A percentile compares a stretch with the other conserved stretches of the same genome.
These are phyloP conservation scores for Limosa lapponica DNA, from an alignment of 2,797 vertebrate genomes.

Conservation along the genomic window DNA sequence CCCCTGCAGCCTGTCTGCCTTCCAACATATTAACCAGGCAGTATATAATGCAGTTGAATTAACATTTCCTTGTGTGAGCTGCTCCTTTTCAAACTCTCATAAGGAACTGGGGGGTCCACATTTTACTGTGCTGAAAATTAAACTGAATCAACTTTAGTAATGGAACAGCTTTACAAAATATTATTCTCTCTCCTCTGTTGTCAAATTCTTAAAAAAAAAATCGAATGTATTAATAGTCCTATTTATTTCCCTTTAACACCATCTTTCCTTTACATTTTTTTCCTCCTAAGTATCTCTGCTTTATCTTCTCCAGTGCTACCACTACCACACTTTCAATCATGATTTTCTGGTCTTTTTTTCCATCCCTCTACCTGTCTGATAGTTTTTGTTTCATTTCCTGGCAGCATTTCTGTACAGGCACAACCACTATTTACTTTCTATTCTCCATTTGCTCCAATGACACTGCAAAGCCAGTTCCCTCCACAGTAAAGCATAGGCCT, in stretches of 20 bases:
- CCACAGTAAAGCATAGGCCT: not conserved
- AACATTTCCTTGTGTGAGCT: not conserved
- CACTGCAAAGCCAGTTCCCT: not conserved
- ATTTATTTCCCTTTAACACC: not conserved
- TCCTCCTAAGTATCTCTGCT: not conserved
- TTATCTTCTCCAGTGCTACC: not conserved
- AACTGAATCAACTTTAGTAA: not conserved
- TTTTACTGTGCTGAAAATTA: not conserved
- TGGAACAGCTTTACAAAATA: not conserved
- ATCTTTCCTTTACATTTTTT: not conserved
- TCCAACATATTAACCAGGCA: not conserved
- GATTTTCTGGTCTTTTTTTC: not conserved
- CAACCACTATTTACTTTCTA: not conserved
- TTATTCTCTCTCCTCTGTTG: no score
- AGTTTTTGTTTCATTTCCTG: no score
- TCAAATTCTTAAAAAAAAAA: not conserved
- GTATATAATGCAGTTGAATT: not conserved
- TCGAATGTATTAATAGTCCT: accelerated
- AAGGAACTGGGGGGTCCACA: not conserved
- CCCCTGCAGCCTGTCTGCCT: not conserved
- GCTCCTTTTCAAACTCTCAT: not conserved
- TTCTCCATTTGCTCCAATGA: not conserved
- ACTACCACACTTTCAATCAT: not conserved
- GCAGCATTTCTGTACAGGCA: not conserved
- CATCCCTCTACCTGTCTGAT: no score